A percentile compares a stretch with the other conserved stretches of the same genome.
Evolutionary conservation across 30 jellyfish, hydroid and myxozoan species (phyloP).

Genomic region (Turritopsis rubra): DNA sequence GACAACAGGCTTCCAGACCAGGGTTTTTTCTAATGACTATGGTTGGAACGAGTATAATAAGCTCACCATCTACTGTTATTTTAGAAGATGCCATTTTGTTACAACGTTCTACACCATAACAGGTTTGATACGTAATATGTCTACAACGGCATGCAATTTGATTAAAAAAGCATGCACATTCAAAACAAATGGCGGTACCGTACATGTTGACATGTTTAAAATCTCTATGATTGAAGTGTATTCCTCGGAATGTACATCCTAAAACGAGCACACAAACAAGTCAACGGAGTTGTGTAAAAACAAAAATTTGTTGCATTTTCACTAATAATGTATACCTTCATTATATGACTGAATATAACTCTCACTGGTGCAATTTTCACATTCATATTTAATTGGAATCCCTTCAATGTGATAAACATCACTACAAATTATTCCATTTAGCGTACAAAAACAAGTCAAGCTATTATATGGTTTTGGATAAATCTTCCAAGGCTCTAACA

Average conservation of each 20-base stretch:
- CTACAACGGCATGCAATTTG: not conserved
- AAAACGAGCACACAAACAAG: not conserved
- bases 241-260: constrained; percentile 9
- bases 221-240: constrained; percentile 1
- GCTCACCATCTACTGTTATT: not conserved
- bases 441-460: not conserved
- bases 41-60: not conserved
- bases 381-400: not conserved
- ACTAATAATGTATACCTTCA: not conserved
- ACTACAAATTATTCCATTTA: not conserved
- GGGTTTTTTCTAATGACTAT: not conserved
- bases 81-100: not conserved
- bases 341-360: not conserved
- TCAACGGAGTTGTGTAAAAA: not conserved
- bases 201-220: not conserved
- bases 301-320: too few relatives aligned
- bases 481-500: not conserved
- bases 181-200: not conserved
- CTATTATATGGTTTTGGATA: not conserved
- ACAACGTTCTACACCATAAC: not conserved
- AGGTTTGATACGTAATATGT: not conserved
- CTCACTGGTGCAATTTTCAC: not conserved
- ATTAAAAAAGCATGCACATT: not conserved
- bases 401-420: not conserved
- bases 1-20: too few relatives aligned